A percentile compares a stretch with the other conserved stretches of the same genome.
phyloP scores from a whole-genome alignment of 30 jellyfish, hydroid and myxozoan genomes.

The Chrysaora quinquecirrha region DNA sequence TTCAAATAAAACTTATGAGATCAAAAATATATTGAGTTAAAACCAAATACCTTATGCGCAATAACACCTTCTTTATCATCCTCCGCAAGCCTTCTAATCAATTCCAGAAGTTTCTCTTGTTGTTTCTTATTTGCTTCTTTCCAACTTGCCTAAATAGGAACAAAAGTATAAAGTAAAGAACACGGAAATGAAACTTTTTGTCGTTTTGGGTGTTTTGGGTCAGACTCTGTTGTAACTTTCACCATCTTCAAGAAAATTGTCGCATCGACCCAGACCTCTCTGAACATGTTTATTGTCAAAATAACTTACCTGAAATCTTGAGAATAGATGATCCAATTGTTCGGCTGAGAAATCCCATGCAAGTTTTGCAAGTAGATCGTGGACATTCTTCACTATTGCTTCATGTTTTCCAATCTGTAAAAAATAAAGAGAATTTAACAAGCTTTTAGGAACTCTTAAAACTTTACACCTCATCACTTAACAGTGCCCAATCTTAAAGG shows the following conservation, averaged over 20 bases:
- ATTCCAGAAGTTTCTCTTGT: slow-evolving; percentile 90
- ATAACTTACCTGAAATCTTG: slow-evolving; percentile 89
- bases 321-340: slow-evolving; percentile 93
- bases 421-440: neutral
- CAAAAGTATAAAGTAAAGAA: neutral
- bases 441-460: too few relatives aligned
- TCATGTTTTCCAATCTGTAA: slow-evolving; percentile 88
- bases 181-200: neutral
- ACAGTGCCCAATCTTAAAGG: too few relatives aligned
- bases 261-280: too few relatives aligned
- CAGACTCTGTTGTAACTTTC: too few relatives aligned
- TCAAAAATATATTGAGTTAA: too few relatives aligned
- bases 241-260: too few relatives aligned
- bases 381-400: slow-evolving; percentile 95
- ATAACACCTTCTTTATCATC: slow-evolving; percentile 99
- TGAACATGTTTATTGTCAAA: too few relatives aligned
- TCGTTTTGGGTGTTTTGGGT: too few relatives aligned
- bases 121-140: slow-evolving; percentile 92
- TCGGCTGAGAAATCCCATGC: slow-evolving; percentile 99
- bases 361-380: slow-evolving; percentile 90
- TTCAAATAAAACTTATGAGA: too few relatives aligned
- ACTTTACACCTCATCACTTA: too few relatives aligned
- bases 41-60: slow-evolving; percentile 93
- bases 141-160: slow-evolving; percentile 87
- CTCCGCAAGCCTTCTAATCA: slow-evolving; percentile 97